Conservation (phyloP, 1,140 invertebrate species). For the Diachasma alloeum region DNA sequence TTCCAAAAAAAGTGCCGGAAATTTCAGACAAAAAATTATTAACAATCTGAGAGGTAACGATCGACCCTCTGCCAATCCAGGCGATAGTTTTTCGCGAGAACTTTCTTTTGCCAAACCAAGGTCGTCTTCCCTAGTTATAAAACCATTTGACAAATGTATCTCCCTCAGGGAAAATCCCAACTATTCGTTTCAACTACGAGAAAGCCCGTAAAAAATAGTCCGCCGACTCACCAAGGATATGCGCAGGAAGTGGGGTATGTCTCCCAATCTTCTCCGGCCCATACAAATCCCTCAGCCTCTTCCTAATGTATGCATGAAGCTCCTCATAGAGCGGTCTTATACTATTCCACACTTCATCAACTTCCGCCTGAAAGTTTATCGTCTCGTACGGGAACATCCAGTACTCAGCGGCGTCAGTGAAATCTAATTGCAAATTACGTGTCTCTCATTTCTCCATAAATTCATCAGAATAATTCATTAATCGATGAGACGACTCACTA, state of each 20-base stretch:
- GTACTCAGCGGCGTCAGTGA: slow-evolving; percentile 81
- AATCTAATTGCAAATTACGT: slow-evolving; percentile 68
- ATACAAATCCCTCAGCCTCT: slow-evolving; percentile 81
- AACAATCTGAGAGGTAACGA: no score
- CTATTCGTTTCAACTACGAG: no score
- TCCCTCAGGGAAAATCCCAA: no score
- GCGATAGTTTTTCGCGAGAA: no score
- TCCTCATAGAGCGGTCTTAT: slow-evolving; percentile 87
- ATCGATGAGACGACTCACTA: slow-evolving; percentile 70
- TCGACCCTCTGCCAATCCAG: no score
- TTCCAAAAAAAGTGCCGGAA: no score
- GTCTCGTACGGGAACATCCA: slow-evolving; percentile 87
- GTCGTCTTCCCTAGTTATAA: no score
- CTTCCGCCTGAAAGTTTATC: slow-evolving; percentile 74
- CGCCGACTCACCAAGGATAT: slow-evolving; percentile 76
- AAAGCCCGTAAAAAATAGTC: neutral
- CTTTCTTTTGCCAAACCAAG: no score
- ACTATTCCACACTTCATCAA: slow-evolving; percentile 84
- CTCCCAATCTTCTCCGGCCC: slow-evolving; percentile 81
- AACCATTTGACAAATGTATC: no score
- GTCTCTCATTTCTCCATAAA: neutral
- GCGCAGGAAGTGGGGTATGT: slow-evolving; percentile 87
- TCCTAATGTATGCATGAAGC: slow-evolving; percentile 88
- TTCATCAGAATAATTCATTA: slow-evolving; percentile 22
- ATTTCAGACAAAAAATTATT: no score